These are phyloP conservation scores for Diglossa cyanea DNA, from an alignment of 2,797 vertebrate genomes.

Conservation along the genomic window DNA sequence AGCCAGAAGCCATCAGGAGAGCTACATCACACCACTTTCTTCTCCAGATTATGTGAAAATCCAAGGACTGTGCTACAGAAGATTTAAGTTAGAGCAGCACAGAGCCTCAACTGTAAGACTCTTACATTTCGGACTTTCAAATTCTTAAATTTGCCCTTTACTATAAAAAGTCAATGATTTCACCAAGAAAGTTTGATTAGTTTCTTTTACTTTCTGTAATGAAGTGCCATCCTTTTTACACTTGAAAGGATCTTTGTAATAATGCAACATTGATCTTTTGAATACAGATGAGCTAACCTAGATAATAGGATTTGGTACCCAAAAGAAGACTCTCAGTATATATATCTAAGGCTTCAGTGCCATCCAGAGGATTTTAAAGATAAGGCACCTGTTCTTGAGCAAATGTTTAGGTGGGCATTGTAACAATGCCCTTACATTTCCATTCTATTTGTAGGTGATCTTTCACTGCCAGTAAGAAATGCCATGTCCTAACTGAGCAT, in stretches of 20 bases:
- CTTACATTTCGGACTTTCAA: slow-evolving; percentile 78
- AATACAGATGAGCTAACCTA: slow-evolving; percentile 87
- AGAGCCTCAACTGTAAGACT: slow-evolving; percentile 53
- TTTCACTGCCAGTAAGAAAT: not conserved
- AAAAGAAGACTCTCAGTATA: not conserved
- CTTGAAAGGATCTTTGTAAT: slow-evolving; percentile 87
- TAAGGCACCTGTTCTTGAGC: slow-evolving; percentile 32
- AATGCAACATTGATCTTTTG: slow-evolving; percentile 87
- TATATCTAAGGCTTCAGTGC: slow-evolving; percentile 73
- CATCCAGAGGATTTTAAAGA: slow-evolving; percentile 73
- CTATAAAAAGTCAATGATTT: slow-evolving; percentile 86
- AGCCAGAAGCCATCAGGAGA: slow-evolving; percentile 11
- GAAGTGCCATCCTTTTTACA: slow-evolving; percentile 87
- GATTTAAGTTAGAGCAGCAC: slow-evolving; percentile 44
- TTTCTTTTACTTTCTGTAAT: slow-evolving; percentile 88
- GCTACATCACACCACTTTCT: slow-evolving; percentile 20
- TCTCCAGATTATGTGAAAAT: slow-evolving; percentile 31
- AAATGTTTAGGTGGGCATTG: not conserved
- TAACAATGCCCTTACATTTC: not conserved
- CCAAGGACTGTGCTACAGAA: slow-evolving; percentile 31
- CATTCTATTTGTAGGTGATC: not conserved
- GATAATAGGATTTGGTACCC: slow-evolving; percentile 81
- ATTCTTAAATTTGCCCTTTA: slow-evolving; percentile 85
- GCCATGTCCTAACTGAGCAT: not conserved
- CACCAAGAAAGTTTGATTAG: slow-evolving; percentile 86